Evolutionary conservation across 2,113 vertebrate genomes (phyloP), one percentile per base, ranked within the genome.

Genomic region (Pavo muticus): DNA sequence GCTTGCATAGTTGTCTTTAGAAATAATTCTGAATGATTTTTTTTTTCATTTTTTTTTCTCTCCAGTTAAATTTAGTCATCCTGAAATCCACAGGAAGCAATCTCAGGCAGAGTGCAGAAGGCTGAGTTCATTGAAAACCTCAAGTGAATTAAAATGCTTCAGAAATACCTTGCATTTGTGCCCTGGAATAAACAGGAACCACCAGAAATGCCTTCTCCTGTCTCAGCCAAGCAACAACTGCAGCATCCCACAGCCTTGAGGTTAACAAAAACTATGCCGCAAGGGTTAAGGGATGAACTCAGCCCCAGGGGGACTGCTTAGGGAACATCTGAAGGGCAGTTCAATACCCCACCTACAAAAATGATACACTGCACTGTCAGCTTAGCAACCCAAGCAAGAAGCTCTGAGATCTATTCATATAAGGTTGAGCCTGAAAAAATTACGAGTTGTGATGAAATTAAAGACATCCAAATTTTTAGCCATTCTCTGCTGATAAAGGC

Each of bases 381-480:
- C 39, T 64, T 75, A 25, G 56, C 70, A 61, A 81, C n/a, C 63
- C 65, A 86, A 84, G 72, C 76, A 79, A 88, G 83, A 20, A 78
- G 32, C 40, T 48, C 60, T 3, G 37, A 65, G 73, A 90, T 52
- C 80, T 74, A 42, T 57, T 90, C 14, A 8, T 39, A 23, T 37
- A 91, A 91, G 42, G 56, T 76, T 44, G 91, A 79, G 60, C 76
- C 88, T 61, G 75, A 81, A 96, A 95, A 95, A 94, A 93, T 84
- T 44, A 87, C 3, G 5, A 86, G 90, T 90, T 95, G 90, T 77
- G 92, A 93, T 93, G 94, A 95, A 97, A 97, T 96, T 96, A 90
- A 91, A 95, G 85, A 93, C 88, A 92, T 85, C 92, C 93, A 90
- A 94, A 95, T 85, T 97, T 96, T 88, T 84, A 76, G 78, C 87